Percentiles rank a stretch among this genome's conserved stretches.
Conservation (phyloP, 2,888 invertebrate genomes). For the Oscheius myriophilus region DNA sequence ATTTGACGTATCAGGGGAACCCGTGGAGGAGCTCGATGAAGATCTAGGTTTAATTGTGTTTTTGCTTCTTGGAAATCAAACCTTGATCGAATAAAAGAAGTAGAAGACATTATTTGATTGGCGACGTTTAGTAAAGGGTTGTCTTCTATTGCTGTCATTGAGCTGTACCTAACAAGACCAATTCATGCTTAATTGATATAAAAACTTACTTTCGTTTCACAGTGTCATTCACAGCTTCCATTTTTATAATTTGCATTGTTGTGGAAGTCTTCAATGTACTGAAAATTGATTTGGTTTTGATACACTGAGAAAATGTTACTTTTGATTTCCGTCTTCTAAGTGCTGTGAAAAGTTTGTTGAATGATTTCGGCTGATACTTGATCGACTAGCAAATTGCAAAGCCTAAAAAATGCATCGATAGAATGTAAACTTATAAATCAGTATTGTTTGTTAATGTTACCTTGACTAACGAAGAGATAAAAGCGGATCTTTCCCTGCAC, state of each 20-base stretch:
- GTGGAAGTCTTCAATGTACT: slow-evolving; percentile 9
- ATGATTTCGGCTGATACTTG: slow-evolving; percentile 11
- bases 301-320: background rate
- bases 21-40: background rate
- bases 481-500: slow-evolving; percentile 45
- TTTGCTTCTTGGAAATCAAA: background rate
- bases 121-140: slow-evolving; percentile 21
- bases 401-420: slow-evolving; percentile 31
- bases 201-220: slow-evolving; percentile 8
- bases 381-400: slow-evolving; percentile 41
- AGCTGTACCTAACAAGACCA: slow-evolving; percentile 22
- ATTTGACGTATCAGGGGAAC: slow-evolving; percentile 1
- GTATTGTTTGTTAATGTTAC: slow-evolving; percentile 12
- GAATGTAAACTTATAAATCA: slow-evolving; percentile 12
- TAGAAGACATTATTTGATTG: slow-evolving; percentile 21
- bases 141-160: slow-evolving; percentile 17
- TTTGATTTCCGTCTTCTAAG: slow-evolving; percentile 5
- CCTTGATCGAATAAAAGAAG: slow-evolving; percentile 17
- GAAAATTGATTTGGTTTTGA: background rate
- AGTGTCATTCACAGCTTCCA: slow-evolving; percentile 14
- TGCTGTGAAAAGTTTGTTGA: too few relatives aligned
- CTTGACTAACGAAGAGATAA: slow-evolving; percentile 51
- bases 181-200: too few relatives aligned
- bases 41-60: background rate
- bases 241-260: slow-evolving; percentile 22